Evolutionary conservation across 2,797 vertebrate genomes (phyloP).

Genomic region (Cetoscarus ocellatus): DNA sequence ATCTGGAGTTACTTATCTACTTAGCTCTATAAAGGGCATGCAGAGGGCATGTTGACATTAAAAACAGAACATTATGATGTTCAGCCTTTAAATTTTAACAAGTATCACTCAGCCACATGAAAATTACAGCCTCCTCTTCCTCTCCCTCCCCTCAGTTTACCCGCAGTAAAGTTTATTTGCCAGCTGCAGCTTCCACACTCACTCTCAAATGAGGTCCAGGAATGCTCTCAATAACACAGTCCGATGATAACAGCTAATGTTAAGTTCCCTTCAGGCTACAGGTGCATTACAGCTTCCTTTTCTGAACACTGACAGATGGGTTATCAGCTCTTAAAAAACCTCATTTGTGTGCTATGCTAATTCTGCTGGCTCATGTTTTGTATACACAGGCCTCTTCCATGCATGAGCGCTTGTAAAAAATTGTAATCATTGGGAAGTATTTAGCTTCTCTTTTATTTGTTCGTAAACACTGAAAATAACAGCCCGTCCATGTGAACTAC

Average conservation of each 20-base stretch:
- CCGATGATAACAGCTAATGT: constrained; percentile 12
- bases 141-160: constrained; percentile 5
- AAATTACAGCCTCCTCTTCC: neutral
- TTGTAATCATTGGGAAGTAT: constrained; percentile 13
- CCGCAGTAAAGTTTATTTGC: constrained; percentile 4
- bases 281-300: constrained; percentile 6
- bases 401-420: constrained; percentile 10
- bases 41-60: neutral
- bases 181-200: constrained; percentile 19
- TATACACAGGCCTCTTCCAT: constrained; percentile 22
- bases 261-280: constrained; percentile 6
- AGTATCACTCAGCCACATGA: neutral
- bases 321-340: constrained; percentile 10
- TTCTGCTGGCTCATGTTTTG: constrained; percentile 19
- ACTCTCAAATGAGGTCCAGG: constrained; percentile 30
- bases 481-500: constrained; percentile 1
- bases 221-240: constrained; percentile 29
- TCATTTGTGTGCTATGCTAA: constrained; percentile 10
- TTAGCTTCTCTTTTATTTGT: neutral
- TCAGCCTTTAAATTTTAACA: neutral
- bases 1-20: neutral
- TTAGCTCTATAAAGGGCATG: neutral
- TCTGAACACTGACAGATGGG: constrained; percentile 13
- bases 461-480: neutral
- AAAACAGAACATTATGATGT: neutral